Percentiles rank a stretch among this genome's conserved stretches.
phyloP scores from a whole-genome alignment of 2,888 invertebrate genomes.

The Meteorus colon region DNA sequence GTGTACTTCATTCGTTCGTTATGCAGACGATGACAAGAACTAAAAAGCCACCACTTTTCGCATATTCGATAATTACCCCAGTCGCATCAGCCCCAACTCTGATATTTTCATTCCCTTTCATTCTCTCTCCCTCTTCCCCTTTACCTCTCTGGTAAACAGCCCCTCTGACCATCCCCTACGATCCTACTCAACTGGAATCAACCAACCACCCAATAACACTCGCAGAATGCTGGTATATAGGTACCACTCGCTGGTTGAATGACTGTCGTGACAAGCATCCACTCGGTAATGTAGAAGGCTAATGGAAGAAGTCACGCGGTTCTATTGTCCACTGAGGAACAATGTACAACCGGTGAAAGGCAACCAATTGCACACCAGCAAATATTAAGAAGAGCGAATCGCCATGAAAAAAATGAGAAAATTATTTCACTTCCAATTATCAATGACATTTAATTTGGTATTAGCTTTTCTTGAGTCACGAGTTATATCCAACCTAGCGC shows the following conservation, averaged over 20 bases:
- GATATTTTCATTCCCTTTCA: slow-evolving; percentile 30
- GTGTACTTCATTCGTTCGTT: slow-evolving; percentile 17
- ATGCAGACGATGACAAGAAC: slow-evolving; percentile 18
- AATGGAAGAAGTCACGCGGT: slow-evolving; percentile 54
- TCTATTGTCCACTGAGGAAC: slow-evolving; percentile 47
- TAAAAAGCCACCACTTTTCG: slow-evolving; percentile 1
- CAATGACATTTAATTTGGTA: background rate
- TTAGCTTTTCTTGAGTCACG: too few species aligned
- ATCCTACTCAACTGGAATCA: slow-evolving; percentile 24
- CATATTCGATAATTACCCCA: slow-evolving; percentile 29
- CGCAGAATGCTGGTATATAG: slow-evolving; percentile 28
- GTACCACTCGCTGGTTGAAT: slow-evolving; percentile 22
- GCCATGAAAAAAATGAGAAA: background rate
- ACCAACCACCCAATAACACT: slow-evolving; percentile 16
- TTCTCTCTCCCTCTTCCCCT: slow-evolving; percentile 20
- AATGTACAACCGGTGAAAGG: slow-evolving; percentile 32
- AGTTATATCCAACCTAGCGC: too few species aligned
- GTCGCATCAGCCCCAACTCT: background rate
- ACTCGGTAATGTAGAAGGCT: slow-evolving; percentile 63
- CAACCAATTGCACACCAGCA: background rate
- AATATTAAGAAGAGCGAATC: background rate
- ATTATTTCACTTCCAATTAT: background rate
- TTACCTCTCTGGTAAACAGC: slow-evolving; percentile 5
- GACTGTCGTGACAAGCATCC: slow-evolving; percentile 39
- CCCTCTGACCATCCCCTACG: slow-evolving; percentile 11